These are phyloP conservation scores for Pampusana beccarii DNA, from an alignment of 2,113 vertebrate species.

Conservation along the genomic window DNA sequence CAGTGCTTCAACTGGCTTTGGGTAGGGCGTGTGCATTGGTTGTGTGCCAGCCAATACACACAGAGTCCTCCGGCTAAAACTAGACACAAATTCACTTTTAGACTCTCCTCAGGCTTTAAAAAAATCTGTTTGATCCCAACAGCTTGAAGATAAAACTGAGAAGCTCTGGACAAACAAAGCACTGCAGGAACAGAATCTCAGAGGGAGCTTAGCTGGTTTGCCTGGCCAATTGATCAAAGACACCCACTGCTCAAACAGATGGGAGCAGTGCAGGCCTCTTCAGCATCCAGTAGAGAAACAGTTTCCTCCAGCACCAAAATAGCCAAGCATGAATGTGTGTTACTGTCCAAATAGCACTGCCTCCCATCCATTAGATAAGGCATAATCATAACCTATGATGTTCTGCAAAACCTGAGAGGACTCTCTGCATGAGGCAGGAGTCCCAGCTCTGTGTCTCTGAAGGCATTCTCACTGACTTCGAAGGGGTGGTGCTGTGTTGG, in stretches of 20 bases:
- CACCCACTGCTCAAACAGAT: neutral
- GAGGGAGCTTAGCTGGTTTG: neutral
- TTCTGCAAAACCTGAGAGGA: neutral
- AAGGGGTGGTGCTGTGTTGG: neutral
- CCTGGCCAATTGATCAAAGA: neutral
- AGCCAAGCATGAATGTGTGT: neutral
- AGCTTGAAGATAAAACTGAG: neutral
- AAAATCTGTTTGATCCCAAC: neutral
- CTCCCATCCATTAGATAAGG: neutral
- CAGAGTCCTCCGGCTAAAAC: neutral
- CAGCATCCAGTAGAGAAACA: neutral
- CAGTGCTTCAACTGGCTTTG: neutral
- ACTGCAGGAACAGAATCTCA: neutral
- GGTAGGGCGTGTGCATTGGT: neutral
- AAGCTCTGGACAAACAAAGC: neutral
- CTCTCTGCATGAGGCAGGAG: neutral
- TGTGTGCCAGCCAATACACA: neutral
- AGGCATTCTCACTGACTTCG: neutral
- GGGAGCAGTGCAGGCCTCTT: neutral
- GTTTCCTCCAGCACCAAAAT: neutral
- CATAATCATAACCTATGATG: neutral
- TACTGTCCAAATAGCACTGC: neutral
- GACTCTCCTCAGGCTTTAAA: neutral
- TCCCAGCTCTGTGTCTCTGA: fast-evolving
- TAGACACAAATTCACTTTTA: neutral